Evolutionary conservation across 2,888 invertebrate species (phyloP).

Genomic region (Eupithecia dodoneata): DNA sequence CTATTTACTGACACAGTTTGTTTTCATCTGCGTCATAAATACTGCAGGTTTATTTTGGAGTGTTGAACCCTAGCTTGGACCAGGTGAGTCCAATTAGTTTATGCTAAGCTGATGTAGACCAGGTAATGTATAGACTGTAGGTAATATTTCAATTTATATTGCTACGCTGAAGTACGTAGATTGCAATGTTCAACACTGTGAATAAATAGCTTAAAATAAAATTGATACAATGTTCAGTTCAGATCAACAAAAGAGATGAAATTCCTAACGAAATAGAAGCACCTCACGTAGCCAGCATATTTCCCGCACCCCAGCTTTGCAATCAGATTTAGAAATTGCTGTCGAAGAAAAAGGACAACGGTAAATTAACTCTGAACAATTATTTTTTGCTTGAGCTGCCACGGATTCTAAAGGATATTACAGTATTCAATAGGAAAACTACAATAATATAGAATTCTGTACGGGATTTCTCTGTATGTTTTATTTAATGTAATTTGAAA

Average conservation of each 20-base stretch:
- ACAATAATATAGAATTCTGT: not conserved
- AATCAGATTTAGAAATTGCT: constrained; percentile 36
- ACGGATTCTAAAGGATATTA: constrained; percentile 46
- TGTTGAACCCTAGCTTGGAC: not conserved
- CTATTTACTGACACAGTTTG: constrained; percentile 11
- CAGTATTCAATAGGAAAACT: not conserved
- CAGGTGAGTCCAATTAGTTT: not conserved
- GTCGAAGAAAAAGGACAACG: constrained; percentile 47
- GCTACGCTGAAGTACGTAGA: not conserved
- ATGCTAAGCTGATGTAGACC: not conserved
- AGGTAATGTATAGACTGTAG: not conserved
- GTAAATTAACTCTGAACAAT: constrained; percentile 50
- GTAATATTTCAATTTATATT: not conserved
- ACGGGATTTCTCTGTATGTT: not conserved
- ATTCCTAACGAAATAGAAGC: not conserved
- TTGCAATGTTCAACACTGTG: not conserved
- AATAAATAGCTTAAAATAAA: not conserved
- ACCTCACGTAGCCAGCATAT: constrained; percentile 24
- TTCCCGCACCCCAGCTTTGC: constrained; percentile 20
- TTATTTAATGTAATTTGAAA: not conserved
- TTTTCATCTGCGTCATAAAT: constrained; percentile 9
- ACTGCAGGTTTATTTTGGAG: constrained; percentile 8
- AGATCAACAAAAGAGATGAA: not conserved
- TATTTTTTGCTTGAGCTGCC: constrained; percentile 51
- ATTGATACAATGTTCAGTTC: constrained; percentile 10